Percentiles rank a stretch among this genome's conserved stretches.
Evolutionary conservation across 2,113 vertebrate genomes (phyloP).

Genomic region (Cyanoramphus novaezelandiae): DNA sequence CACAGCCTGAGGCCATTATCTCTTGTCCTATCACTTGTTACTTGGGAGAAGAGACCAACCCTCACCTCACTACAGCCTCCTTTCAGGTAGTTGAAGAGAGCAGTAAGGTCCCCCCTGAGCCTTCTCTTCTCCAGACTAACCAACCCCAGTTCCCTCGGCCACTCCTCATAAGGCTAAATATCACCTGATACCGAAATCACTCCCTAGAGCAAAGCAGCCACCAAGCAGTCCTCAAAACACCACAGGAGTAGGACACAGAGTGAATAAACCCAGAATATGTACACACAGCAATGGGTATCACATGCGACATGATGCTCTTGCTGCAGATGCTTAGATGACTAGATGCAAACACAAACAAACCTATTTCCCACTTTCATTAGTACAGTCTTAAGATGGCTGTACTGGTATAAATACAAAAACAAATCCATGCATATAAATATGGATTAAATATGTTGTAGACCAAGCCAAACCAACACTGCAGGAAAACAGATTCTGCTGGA

Average conservation of each 20-base stretch:
- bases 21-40: not conserved
- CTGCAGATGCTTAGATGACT: not conserved
- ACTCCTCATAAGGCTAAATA: not conserved
- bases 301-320: not conserved
- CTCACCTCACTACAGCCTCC: not conserved
- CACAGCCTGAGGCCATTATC: not conserved
- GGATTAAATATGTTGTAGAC: not conserved
- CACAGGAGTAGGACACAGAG: not conserved
- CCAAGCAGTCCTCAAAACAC: not conserved
- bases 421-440: not conserved
- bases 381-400: not conserved
- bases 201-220: not conserved
- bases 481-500: not conserved
- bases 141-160: not conserved
- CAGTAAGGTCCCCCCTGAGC: not conserved
- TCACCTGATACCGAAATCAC: not conserved
- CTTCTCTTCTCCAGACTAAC: no score
- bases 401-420: not conserved
- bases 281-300: not conserved
- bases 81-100: not conserved
- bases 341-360: not conserved
- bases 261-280: not conserved
- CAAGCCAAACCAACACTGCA: not conserved
- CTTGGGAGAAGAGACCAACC: not conserved
- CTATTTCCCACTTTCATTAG: not conserved